A percentile compares a stretch with the other conserved stretches of the same genome.
Conservation (phyloP, 1,140 invertebrate species). For the Drosophila leontia region DNA sequence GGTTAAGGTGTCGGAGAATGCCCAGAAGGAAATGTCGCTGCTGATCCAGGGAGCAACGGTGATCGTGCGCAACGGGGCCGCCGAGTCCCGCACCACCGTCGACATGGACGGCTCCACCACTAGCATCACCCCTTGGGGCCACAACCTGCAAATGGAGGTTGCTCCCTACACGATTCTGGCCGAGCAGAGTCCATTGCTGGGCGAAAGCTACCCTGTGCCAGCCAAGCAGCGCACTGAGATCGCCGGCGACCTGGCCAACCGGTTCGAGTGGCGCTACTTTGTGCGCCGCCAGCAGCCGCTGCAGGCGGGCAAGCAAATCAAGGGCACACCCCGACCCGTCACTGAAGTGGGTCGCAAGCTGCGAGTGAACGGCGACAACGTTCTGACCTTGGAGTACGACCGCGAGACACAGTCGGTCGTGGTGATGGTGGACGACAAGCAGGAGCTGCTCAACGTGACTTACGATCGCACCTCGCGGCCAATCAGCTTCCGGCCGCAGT, state of each 20-base stretch:
- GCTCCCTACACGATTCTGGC: conserved; percentile 93
- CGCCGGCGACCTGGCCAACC: conserved; percentile 94
- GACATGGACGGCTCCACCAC: conserved; percentile 93
- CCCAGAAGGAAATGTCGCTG: conserved; percentile 92
- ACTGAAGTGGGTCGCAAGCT: conserved; percentile 93
- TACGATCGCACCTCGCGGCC: conserved; percentile 96
- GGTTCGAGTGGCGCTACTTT: conserved; percentile 98
- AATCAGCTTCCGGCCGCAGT: conserved; percentile 94
- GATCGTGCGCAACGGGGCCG: conserved; percentile 91
- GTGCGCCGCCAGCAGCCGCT: conserved; percentile 87
- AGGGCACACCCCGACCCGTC: conserved; percentile 88
- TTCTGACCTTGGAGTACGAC: conserved; percentile 96
- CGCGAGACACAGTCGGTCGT: conserved; percentile 94
- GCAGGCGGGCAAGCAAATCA: conserved; percentile 86
- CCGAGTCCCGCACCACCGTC: conserved; percentile 92
- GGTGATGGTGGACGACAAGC: conserved; percentile 94
- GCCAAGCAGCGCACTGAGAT: conserved; percentile 95
- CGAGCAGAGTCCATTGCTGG: conserved; percentile 92
- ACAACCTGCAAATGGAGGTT: conserved; percentile 93
- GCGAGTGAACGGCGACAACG: conserved; percentile 95
- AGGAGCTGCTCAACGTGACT: conserved; percentile 95
- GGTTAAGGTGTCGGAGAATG: conserved; percentile 93
- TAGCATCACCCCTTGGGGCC: conserved; percentile 92
- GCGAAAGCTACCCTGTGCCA: conserved; percentile 95
- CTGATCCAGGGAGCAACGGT: conserved; percentile 95